These are phyloP conservation scores for Stenopsyche tienmushanensis DNA, from an alignment of 1,140 invertebrate species.

Conservation along the genomic window DNA sequence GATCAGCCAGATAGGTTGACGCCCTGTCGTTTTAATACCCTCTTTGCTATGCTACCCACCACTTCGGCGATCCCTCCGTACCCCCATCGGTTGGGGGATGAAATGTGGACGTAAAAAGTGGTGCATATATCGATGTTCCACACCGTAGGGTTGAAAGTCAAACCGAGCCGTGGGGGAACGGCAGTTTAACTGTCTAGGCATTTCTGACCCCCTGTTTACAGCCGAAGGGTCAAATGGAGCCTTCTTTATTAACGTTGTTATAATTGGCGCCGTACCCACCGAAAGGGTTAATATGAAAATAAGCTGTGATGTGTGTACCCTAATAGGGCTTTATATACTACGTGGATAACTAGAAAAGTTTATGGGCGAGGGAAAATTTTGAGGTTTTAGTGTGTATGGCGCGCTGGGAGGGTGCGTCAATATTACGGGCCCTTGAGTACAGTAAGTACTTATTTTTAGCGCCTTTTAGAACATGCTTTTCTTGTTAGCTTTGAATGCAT, in stretches of 20 bases:
- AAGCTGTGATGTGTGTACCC: conserved; percentile 1
- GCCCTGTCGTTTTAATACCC: conserved; percentile 26
- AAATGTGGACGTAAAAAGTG: conserved; percentile 7
- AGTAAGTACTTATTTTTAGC: too few species aligned
- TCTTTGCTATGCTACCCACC: conserved; percentile 1
- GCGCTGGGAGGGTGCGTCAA: too few species aligned
- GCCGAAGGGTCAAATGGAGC: conserved; percentile 11
- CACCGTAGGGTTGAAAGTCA: not conserved
- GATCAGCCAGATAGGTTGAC: conserved; percentile 7
- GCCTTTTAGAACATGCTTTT: too few species aligned
- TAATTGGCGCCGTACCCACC: conserved; percentile 9
- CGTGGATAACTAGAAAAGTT: too few species aligned
- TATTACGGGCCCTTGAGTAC: too few species aligned
- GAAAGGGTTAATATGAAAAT: conserved; percentile 13
- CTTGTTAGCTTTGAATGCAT: too few species aligned
- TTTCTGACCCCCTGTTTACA: not conserved
- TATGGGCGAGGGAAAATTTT: too few species aligned
- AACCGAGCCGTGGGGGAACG: not conserved
- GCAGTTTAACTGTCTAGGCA: not conserved
- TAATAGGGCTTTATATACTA: not conserved
- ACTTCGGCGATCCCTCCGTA: not conserved
- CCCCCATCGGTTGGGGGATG: not conserved
- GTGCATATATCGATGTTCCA: not conserved
- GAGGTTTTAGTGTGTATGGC: too few species aligned
- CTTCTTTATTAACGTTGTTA: conserved; percentile 24